Base-by-base conservation (phyloP, 2,113 vertebrate genomes). In the Rattus rattus region DNA sequence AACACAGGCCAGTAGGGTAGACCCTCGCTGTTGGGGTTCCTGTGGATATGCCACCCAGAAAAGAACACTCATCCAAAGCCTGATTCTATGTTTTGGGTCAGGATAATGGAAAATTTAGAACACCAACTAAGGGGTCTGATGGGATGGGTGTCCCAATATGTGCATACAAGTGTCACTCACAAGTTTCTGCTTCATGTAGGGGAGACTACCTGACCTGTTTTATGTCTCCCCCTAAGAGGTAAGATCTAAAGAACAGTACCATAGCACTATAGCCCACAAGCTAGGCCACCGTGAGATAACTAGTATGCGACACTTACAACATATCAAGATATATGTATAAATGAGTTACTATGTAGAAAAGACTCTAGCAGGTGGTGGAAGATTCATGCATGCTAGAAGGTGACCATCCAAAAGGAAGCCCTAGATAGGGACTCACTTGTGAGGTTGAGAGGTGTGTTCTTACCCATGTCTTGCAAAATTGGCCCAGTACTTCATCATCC, bases 381-480 rank as follows among this genome's bases (percentile, higher is more conserved):
- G 90, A 63, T 11, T 52, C 7, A 20, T 33, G 36, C 26, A 75
- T 0, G 2, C 33, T 83, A 56, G 47, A 43, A 91, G 54, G 24
- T 39, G 52, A 30, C 47, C 22, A 47, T 1, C 36, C 67, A 80
- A 28, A 6, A 52, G 36, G 24, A 14, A 61, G 6, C 0, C 17
- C 30, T 20, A 16, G 36, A 5, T 47, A 65, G 69, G 5, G 65
- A 52, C 30, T 43, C 28, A 61, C 20, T 19, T 6, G 17, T 17
- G 14, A 56, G 6, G 10, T 39, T 47, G 63, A 90, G 54, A 19
- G 69, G 17, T 12, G 3, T 22, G 36, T 73, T 85, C 99, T 99
- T 94, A 99, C 99, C 99, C 99, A n/a, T 95, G 10, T n/a, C 65
- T 0, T 70, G 65, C 85, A 24, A 69, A 87, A 30, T 70, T 87